These are phyloP conservation scores for Parasteatoda tepidariorum DNA, from an alignment of 1,140 invertebrate species.

Conservation along the genomic window DNA sequence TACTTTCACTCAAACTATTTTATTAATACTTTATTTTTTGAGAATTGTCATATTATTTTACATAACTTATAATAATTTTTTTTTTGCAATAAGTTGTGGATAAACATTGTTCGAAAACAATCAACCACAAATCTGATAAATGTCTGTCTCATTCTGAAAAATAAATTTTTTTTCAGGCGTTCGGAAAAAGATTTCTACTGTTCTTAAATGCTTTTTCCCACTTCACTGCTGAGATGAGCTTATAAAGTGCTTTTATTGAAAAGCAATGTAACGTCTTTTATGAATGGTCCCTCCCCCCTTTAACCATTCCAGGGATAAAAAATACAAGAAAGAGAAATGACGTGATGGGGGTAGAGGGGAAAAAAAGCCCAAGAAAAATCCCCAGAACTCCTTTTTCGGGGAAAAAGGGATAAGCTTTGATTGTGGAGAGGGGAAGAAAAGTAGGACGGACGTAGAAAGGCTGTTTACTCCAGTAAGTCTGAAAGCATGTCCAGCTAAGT, in stretches of 20 bases:
- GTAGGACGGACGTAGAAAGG: not conserved
- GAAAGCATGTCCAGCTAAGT: constrained; percentile 60
- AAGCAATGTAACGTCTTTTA: constrained; percentile 54
- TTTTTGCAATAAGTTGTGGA: no score
- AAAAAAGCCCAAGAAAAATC: not conserved
- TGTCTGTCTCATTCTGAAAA: no score
- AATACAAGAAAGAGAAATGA: not conserved
- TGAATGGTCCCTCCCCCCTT: constrained; percentile 46
- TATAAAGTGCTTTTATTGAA: constrained; percentile 60
- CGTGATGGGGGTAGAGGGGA: not conserved
- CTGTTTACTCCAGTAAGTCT: constrained; percentile 59
- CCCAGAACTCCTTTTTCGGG: not conserved
- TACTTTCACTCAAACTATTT: no score
- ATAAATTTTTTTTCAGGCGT: no score
- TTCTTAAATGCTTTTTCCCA: no score
- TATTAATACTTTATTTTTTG: no score
- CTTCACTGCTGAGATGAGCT: no score
- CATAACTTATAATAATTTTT: no score
- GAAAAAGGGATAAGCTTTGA: constrained; percentile 52
- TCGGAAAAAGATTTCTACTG: no score
- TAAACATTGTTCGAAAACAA: no score
- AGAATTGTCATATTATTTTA: no score
- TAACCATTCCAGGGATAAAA: not conserved
- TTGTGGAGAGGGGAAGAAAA: constrained; percentile 40
- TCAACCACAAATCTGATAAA: no score